Evolutionary conservation across 2,113 vertebrate species (phyloP), one percentile per base, ranked within the genome.

Genomic region (Crotalus helleri): DNA sequence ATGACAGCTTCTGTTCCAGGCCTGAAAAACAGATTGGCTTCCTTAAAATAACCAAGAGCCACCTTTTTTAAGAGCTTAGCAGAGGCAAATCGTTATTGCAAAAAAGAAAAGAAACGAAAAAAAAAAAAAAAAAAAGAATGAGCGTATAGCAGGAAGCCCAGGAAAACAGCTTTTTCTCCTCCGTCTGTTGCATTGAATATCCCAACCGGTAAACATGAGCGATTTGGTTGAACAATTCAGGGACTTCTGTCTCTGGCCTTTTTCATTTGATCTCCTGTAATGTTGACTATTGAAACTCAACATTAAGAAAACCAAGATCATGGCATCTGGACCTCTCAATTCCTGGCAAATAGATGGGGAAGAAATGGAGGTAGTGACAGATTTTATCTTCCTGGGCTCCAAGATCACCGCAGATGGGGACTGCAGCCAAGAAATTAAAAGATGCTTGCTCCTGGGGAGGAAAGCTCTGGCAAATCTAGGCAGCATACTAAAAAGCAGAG

Each of bases 1-100:
- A 61, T 94, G 89, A 96, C 91, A 91, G 97, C 94, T 61, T 95
- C 94, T 95, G 7, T 95, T 87, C 94, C 92, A 53, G 96, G 97
- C 94, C 95, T 95, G 95, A 96, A 97, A 97, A 96, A 94, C 96
- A 96, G 94, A 93, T 96, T 95, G 95, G 92, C 97, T 97, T 97
- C 96, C 95, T 96, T 97, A 97, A 93, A 97, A 94, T 95, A 96
- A 96, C 93, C 95, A 96, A 93, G 96, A 97, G 94, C 93, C 94
- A 94, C 95, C 92, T 96, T 96, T 88, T 96, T 51, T 51, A 51
- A 92, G 95, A 96, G 90, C 91, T 49, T 64, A 74, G 95, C 89
- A 17, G 96, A 89, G 94, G 2, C 86, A 96, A 97, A 96, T 96
- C 96, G 93, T 96, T 93, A 92, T 92, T 90, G 95, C 95, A 94